phyloP scores from a whole-genome alignment of 1,140 invertebrate species.

The Cataglyphis hispanica region DNA sequence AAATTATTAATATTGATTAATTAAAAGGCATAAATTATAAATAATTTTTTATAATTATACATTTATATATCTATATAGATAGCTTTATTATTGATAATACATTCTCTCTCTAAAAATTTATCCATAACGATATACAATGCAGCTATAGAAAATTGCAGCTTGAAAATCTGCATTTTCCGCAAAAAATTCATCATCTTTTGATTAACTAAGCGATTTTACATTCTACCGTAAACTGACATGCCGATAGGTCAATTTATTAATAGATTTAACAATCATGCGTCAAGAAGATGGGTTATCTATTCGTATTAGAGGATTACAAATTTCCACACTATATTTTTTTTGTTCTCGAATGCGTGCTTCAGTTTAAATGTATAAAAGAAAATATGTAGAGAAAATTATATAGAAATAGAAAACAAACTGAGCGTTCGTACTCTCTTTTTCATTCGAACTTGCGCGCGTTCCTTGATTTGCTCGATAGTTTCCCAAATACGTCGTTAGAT shows the following conservation, averaged over 20 bases:
- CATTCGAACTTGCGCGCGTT: conserved; percentile 7
- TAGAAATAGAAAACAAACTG: too few species aligned
- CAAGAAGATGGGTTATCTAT: background rate
- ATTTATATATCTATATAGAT: too few species aligned
- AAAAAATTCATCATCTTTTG: background rate
- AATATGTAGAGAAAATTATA: background rate
- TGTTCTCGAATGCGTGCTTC: background rate
- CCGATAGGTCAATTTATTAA: too few species aligned
- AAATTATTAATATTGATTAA: too few species aligned
- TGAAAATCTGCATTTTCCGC: background rate
- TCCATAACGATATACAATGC: background rate
- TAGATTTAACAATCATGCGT: background rate
- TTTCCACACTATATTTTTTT: background rate
- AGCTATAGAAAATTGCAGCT: background rate
- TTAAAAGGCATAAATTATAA: too few species aligned
- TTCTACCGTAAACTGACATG: background rate
- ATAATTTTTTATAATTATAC: too few species aligned
- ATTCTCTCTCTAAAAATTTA: background rate
- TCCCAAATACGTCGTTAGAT: background rate
- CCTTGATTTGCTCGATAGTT: background rate
- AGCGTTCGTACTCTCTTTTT: background rate
- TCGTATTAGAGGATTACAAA: background rate
- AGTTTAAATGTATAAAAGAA: background rate
- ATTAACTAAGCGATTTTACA: background rate
- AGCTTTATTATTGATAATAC: too few species aligned